Evolutionary conservation across 2,113 vertebrate species (phyloP).

Genomic region (Anarrhichthys ocellatus): DNA sequence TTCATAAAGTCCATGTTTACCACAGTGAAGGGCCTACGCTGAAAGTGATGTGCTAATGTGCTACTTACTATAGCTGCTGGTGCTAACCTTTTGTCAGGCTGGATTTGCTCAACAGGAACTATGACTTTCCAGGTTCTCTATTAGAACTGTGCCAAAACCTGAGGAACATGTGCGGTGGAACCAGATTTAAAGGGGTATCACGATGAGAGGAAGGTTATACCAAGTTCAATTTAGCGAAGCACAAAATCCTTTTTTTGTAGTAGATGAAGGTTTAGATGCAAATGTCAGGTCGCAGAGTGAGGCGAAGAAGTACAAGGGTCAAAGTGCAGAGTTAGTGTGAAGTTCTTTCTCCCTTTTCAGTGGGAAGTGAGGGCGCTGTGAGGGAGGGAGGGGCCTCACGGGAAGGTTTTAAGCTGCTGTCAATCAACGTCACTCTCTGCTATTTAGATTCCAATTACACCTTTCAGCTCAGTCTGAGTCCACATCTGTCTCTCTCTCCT

Average conservation of each 20-base stretch:
- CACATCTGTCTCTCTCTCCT: slow-evolving; percentile 56
- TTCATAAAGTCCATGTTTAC: slow-evolving; percentile 69
- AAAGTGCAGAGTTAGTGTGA: slow-evolving; percentile 16
- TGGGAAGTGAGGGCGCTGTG: slow-evolving; percentile 28
- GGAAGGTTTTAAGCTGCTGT: slow-evolving; percentile 71
- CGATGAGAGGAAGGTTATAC: neutral
- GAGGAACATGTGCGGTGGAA: neutral
- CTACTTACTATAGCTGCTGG: slow-evolving; percentile 5
- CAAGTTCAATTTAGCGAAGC: neutral
- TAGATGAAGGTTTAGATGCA: neutral
- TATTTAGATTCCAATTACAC: slow-evolving; percentile 82
- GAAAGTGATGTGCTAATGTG: slow-evolving; percentile 47
- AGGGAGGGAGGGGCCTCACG: slow-evolving; percentile 23
- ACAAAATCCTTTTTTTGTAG: neutral
- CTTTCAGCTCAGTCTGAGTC: slow-evolving; percentile 72
- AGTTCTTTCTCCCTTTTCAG: neutral
- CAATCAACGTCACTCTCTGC: slow-evolving; percentile 69
- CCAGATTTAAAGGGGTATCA: neutral
- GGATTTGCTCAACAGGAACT: neutral
- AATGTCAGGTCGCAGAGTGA: slow-evolving; percentile 24
- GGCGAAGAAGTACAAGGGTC: slow-evolving; percentile 19
- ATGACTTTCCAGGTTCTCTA: neutral
- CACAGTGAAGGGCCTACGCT: slow-evolving; percentile 20
- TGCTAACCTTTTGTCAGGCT: slow-evolving; percentile 13
- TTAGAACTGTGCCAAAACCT: neutral